phyloP scores from a whole-genome alignment of 2,113 vertebrate genomes.

The Phylloscopus trochiloides region DNA sequence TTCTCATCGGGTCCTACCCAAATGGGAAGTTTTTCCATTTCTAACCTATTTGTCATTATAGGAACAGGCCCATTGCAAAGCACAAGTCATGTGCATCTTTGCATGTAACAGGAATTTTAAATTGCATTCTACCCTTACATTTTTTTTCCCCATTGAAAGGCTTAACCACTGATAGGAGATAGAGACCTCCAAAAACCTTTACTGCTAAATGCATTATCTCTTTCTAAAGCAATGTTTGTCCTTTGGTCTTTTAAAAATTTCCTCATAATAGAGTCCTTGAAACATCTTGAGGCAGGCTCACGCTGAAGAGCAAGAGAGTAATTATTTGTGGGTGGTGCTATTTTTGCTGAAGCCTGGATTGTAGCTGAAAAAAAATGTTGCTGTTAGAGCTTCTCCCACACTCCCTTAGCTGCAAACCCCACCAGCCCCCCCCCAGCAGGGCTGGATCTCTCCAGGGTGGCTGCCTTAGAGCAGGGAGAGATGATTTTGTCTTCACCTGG shows the following conservation, averaged over 20 bases:
- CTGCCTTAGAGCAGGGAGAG: not conserved
- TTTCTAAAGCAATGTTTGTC: slow-evolving; percentile 55
- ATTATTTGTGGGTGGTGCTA: slow-evolving; percentile 41
- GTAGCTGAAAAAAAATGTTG: not conserved
- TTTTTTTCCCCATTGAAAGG: slow-evolving; percentile 34
- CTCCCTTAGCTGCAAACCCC: not conserved
- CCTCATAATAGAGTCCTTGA: slow-evolving; percentile 41
- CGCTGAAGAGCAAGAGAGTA: slow-evolving; percentile 34
- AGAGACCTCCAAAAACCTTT: slow-evolving; percentile 2
- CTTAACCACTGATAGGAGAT: slow-evolving; percentile 41
- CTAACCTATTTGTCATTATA: not conserved
- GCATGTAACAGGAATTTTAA: slow-evolving; percentile 45
- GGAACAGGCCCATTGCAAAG: slow-evolving; percentile 16
- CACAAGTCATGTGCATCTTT: slow-evolving; percentile 52
- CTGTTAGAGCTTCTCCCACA: not conserved
- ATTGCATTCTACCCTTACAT: slow-evolving; percentile 17
- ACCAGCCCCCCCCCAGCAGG: not conserved
- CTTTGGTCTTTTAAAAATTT: slow-evolving; percentile 41
- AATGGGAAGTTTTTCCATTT: not conserved
- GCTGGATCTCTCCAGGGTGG: not conserved
- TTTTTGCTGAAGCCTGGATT: slow-evolving; percentile 25
- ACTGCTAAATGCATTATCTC: slow-evolving; percentile 5
- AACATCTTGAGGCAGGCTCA: slow-evolving; percentile 37
- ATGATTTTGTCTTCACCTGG: not conserved
- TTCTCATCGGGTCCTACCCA: slow-evolving; percentile 35